Evolutionary conservation across 2,113 vertebrate species (phyloP).

Genomic region (Eonycteris spelaea): DNA sequence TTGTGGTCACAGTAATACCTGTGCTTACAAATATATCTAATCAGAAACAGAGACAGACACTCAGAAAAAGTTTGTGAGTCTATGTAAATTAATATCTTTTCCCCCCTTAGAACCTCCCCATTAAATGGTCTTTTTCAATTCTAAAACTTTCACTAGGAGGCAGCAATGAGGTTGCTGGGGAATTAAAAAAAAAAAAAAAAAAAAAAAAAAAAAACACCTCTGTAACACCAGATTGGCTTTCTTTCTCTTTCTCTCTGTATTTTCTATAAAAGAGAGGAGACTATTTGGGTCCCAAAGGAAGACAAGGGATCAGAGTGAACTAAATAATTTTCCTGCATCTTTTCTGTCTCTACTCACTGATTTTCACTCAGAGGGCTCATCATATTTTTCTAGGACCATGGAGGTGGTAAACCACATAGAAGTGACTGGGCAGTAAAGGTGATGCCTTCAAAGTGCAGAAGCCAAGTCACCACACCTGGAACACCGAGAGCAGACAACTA

Average conservation of each 20-base stretch:
- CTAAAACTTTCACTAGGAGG: conserved; percentile 72
- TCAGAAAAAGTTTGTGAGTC: neutral
- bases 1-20: neutral
- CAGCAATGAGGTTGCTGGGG: conserved; percentile 66
- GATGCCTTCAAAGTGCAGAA: neutral
- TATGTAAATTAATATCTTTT: neutral
- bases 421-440: neutral
- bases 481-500: fast-evolving
- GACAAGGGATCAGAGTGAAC: neutral
- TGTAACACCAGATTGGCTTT: neutral
- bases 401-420: neutral
- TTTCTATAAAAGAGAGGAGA: neutral
- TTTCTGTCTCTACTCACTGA: neutral
- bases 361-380: neutral
- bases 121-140: neutral
- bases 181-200: neutral
- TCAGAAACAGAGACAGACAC: neutral
- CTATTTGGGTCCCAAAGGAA: neutral
- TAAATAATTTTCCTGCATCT: neutral
- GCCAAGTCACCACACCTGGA: too few species aligned
- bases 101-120: neutral
- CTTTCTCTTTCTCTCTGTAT: neutral
- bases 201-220: neutral
- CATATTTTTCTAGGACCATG: neutral
- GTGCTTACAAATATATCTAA: neutral